A percentile compares a stretch with the other conserved stretches of the same genome.
These are phyloP conservation scores for Blastobasis lacticolella DNA, from an alignment of 2,888 invertebrate genomes.

Conservation along the genomic window DNA sequence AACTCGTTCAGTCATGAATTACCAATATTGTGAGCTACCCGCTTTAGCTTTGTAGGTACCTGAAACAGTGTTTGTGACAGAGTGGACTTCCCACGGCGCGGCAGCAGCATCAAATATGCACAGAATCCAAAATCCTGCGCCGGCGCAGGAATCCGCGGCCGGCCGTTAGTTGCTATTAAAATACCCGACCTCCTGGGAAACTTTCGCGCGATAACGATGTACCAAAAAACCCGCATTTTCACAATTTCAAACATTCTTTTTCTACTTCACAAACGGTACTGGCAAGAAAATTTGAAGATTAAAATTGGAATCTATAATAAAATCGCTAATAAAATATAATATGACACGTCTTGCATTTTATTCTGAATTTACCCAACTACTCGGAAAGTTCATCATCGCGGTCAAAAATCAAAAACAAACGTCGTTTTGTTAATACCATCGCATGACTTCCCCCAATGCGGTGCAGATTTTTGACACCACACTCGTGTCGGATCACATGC, in stretches of 20 bases:
- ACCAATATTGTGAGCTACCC: no score
- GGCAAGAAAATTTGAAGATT: no score
- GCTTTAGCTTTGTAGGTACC: no score
- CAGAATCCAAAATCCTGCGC: conserved; percentile 31
- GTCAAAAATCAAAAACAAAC: background rate
- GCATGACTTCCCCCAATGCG: no score
- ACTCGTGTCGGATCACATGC: conserved; percentile 1
- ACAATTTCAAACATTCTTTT: no score
- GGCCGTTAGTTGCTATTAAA: conserved; percentile 19
- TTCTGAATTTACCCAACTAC: background rate
- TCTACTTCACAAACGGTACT: no score
- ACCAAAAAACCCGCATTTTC: no score
- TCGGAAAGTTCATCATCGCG: background rate
- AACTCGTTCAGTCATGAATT: no score
- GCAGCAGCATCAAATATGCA: conserved; percentile 29
- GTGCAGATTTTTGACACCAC: background rate
- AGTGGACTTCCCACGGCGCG: conserved; percentile 35
- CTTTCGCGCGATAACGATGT: background rate
- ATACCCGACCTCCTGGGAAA: conserved; percentile 25
- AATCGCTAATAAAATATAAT: no score
- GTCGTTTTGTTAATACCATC: no score
- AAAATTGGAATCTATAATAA: no score
- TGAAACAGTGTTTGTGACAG: background rate
- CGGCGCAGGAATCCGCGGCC: conserved; percentile 22
- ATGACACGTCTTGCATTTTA: no score